Conservation (phyloP, 2,113 vertebrate species). For the Salvator merianae region DNA sequence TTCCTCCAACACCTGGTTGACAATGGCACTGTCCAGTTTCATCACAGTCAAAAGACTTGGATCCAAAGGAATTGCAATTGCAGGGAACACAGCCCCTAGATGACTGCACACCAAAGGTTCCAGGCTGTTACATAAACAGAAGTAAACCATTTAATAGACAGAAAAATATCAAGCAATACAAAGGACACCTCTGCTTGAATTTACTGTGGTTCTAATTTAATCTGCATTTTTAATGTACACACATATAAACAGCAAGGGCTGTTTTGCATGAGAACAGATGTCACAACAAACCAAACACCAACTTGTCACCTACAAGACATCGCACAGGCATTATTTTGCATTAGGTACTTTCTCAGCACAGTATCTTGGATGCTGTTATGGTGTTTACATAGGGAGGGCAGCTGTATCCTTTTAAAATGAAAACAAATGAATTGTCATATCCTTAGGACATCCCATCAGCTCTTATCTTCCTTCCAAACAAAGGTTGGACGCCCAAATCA, state of each 20-base stretch:
- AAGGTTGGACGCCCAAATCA: neutral
- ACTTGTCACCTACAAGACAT: neutral
- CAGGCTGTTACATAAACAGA: slow-evolving; percentile 72
- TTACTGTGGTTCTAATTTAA: neutral
- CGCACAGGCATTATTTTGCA: neutral
- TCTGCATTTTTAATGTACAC: neutral
- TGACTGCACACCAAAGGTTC: slow-evolving; percentile 82
- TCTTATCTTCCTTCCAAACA: neutral
- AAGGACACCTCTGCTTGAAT: neutral
- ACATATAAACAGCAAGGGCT: neutral
- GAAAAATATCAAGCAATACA: neutral
- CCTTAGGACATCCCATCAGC: neutral
- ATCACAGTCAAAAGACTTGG: slow-evolving; percentile 95
- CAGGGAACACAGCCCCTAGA: slow-evolving; percentile 86
- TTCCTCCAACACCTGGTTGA: slow-evolving; percentile 91
- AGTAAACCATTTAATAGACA: slow-evolving; percentile 20
- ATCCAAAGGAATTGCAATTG: slow-evolving; percentile 96
- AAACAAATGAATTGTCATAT: neutral
- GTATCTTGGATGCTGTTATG: neutral
- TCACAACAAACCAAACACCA: too few species aligned
- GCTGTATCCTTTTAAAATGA: neutral
- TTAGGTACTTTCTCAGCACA: neutral
- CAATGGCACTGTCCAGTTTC: slow-evolving; percentile 91
- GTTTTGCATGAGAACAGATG: too few species aligned
- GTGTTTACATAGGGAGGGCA: neutral